Conservation (phyloP, 2,888 invertebrate genomes). For the Dryococelus australis region DNA sequence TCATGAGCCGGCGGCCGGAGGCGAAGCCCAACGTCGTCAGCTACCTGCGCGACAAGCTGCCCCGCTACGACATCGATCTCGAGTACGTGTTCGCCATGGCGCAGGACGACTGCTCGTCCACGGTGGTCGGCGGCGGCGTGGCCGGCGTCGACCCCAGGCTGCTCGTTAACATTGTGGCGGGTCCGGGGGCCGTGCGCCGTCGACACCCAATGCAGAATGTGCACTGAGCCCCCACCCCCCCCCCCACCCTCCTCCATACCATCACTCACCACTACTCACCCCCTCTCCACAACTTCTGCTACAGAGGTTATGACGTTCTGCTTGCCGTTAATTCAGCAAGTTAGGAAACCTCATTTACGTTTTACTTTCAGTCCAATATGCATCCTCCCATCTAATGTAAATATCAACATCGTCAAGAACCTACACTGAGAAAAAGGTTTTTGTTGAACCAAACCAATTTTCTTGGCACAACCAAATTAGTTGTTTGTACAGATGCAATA, state of each 20-base stretch:
- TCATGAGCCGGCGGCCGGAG: conserved; percentile 71
- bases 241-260: background rate
- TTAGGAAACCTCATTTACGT: no score
- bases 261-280: background rate
- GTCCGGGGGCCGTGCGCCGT: background rate
- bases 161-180: background rate
- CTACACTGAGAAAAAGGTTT: no score
- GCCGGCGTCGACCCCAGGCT: background rate
- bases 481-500: no score
- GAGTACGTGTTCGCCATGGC: conserved; percentile 85
- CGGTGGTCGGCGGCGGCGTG: background rate
- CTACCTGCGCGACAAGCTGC: conserved; percentile 78
- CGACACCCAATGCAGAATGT: conserved; percentile 30
- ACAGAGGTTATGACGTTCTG: no score
- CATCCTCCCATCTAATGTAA: no score
- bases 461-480: no score
- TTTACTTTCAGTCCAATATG: no score
- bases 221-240: background rate
- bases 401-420: no score
- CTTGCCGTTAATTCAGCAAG: no score
- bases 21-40: conserved; percentile 71
- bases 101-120: conserved; percentile 68
- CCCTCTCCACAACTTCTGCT: no score
- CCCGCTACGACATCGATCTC: conserved; percentile 82
- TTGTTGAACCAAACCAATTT: no score